Conservation (phyloP, 1,140 invertebrate genomes). For the Maniola jurtina region DNA sequence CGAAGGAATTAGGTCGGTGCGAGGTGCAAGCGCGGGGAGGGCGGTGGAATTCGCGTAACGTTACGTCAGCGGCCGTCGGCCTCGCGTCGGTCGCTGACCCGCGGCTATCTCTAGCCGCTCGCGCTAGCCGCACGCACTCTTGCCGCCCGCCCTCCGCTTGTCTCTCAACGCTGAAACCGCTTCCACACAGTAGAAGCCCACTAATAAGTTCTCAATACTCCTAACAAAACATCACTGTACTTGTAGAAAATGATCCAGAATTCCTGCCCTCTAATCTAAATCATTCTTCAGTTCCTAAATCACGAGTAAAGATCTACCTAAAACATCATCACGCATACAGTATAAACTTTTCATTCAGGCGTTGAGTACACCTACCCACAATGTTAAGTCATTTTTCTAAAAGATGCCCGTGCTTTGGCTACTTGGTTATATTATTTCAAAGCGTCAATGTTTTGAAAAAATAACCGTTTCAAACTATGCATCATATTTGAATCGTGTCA, state of each 20-base stretch:
- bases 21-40: slow-evolving; percentile 46
- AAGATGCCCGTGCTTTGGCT: neutral
- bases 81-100: slow-evolving; percentile 70
- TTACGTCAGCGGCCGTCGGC: slow-evolving; percentile 76
- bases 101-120: slow-evolving; percentile 65
- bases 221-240: too few species aligned
- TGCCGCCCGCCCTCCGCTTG: slow-evolving; percentile 29
- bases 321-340: too few species aligned
- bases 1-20: slow-evolving; percentile 72
- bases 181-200: neutral
- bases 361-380: neutral
- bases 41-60: slow-evolving; percentile 73
- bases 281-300: too few species aligned
- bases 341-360: too few species aligned
- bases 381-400: neutral
- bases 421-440: neutral
- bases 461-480: slow-evolving; percentile 35
- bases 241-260: too few species aligned
- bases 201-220: too few species aligned
- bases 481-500: slow-evolving; percentile 54
- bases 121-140: slow-evolving; percentile 56
- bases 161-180: slow-evolving; percentile 10
- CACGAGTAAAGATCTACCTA: too few species aligned
- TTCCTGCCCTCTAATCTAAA: too few species aligned
- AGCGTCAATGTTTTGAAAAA: slow-evolving; percentile 26